Evolutionary conservation across 2,888 invertebrate genomes (phyloP), one percentile per base, ranked within the genome.

Genomic region (Clivina fossor): DNA sequence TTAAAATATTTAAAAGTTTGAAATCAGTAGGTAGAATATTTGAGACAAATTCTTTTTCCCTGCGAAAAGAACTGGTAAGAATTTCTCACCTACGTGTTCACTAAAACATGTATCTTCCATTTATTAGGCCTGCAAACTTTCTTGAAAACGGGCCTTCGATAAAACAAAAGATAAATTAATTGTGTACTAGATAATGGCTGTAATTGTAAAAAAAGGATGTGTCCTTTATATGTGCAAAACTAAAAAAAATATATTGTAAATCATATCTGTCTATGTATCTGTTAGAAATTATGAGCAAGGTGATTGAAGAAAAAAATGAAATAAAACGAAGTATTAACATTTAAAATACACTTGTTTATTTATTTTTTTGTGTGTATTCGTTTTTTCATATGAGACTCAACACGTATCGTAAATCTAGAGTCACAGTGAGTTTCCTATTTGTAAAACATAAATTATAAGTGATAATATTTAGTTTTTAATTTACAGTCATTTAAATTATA

Each of bases 361-460:
- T 63, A 62, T 68, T 68, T 69, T 68, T 68, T 66, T 61, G 13
- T 38, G 47, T 56, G 37, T 67, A 66, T 65, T 67, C 66, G 66
- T 66, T 68, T 64, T 67, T 69, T n/a, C n/a, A n/a, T n/a, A n/a
- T n/a, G 70, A 71, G 71, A 70, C 70, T 60, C 63, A 65, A 66
- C 67, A 69, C 69, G 70, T 47, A 55, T 55, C 37, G 18, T 55
- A 47, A 38, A 24, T 46, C 55, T 55, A 55, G 20, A 50, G 15
- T 47, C 47, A 55, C 55, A 55, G 38, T 55, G 40, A 55, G n/a
- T n/a, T 55, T 44, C 30, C 55, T 55, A 55, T 46, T 47, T 33
- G 46, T 47, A 47, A 53, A 55, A 55, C 55, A 40, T 55, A 55
- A 55, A 51, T 51, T 51, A n/a, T n/a, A n/a, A 43, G 33, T 41